phyloP scores from a whole-genome alignment of 37 sponge, comb jelly and placozoan species.

The Spongia lamella region DNA sequence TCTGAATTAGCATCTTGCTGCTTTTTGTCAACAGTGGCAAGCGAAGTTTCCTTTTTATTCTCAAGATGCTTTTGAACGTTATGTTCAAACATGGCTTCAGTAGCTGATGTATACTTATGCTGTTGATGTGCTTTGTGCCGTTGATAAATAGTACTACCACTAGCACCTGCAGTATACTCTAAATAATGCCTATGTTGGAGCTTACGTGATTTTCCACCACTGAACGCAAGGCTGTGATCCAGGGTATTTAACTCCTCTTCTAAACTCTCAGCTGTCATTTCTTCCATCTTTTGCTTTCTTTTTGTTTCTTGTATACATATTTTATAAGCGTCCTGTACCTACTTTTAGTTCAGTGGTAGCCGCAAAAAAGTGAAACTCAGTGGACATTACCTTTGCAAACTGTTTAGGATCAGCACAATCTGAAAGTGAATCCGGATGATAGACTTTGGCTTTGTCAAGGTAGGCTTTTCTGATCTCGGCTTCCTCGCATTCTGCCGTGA shows the following conservation, averaged over 20 bases:
- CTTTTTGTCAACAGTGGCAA: background rate
- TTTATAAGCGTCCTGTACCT: conserved; percentile 43
- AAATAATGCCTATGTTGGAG: conserved; percentile 34
- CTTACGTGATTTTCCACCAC: background rate
- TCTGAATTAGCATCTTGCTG: background rate
- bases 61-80: conserved; percentile 18
- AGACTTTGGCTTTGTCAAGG: conserved; percentile 13
- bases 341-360: background rate
- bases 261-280: conserved; percentile 8
- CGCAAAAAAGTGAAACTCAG: background rate
- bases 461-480: conserved; percentile 16
- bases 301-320: conserved; percentile 13
- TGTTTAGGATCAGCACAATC: conserved; percentile 2
- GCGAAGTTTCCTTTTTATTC: background rate
- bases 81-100: conserved; percentile 34
- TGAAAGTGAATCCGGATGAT: conserved; percentile 33
- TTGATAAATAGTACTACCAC: conserved; percentile 10
- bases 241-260: conserved; percentile 30
- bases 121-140: conserved; percentile 28
- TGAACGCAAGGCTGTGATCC: conserved; percentile 15
- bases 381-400: conserved; percentile 24
- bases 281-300: background rate
- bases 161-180: conserved; percentile 18
- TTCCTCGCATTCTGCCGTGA: background rate
- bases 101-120: conserved; percentile 16